Conservation (phyloP, 2,113 vertebrate species). For the Guaruba guarouba region DNA sequence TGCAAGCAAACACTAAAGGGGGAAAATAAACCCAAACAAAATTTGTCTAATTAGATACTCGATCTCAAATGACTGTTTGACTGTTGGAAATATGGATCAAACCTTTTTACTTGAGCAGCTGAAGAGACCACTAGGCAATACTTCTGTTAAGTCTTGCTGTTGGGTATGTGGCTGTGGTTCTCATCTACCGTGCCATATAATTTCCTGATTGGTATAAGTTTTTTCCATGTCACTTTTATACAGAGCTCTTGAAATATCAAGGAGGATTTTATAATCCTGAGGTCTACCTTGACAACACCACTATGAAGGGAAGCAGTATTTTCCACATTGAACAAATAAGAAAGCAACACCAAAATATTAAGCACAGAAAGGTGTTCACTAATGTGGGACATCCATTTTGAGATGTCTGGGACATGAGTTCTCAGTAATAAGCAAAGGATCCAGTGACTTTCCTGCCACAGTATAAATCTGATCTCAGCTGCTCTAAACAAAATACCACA, state of each 20-base stretch:
- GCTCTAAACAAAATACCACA: neutral
- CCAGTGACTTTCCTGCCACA: neutral
- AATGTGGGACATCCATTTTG: neutral
- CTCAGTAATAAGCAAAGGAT: neutral
- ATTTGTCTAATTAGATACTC: neutral
- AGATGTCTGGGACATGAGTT: neutral
- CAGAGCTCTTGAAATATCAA: neutral
- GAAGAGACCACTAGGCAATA: neutral
- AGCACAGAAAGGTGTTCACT: neutral
- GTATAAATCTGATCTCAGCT: neutral
- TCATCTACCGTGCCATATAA: neutral
- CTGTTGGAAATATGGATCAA: neutral
- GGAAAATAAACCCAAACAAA: neutral
- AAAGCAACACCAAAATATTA: neutral
- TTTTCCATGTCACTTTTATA: neutral
- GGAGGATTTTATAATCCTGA: neutral
- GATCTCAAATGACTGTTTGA: neutral
- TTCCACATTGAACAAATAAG: neutral
- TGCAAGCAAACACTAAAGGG: neutral
- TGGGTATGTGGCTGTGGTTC: neutral
- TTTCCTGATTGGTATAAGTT: neutral
- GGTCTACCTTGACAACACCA: neutral
- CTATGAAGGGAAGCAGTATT: neutral
- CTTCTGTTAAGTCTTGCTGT: neutral
- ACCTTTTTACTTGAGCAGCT: neutral